A percentile compares a stretch with the other conserved stretches of the same genome.
phyloP scores from a whole-genome alignment of 2,113 vertebrate species.

The Arenaria interpres region DNA sequence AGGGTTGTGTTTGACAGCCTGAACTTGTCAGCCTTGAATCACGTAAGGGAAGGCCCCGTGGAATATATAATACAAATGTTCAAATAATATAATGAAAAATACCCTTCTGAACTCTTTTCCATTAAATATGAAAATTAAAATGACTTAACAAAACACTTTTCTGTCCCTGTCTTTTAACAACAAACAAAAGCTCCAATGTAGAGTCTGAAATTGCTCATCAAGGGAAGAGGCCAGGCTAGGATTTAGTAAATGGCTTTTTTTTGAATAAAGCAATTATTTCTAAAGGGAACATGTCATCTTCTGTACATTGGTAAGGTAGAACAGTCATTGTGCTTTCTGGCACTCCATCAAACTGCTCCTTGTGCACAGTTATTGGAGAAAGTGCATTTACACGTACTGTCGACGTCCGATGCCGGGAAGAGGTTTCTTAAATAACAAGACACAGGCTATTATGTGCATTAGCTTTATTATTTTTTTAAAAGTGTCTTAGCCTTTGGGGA shows the following conservation, averaged over 20 bases:
- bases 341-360: slow-evolving; percentile 52
- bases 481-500: slow-evolving; percentile 53
- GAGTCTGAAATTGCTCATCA: slow-evolving; percentile 73
- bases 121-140: slow-evolving; percentile 77
- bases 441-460: slow-evolving; percentile 29
- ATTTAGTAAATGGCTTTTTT: slow-evolving; percentile 62
- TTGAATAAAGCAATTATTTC: slow-evolving; percentile 72
- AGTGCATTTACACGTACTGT: slow-evolving; percentile 23
- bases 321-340: slow-evolving; percentile 64
- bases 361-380: slow-evolving; percentile 40
- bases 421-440: slow-evolving; percentile 55
- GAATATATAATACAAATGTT: slow-evolving; percentile 52
- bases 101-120: slow-evolving; percentile 65
- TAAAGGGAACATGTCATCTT: slow-evolving; percentile 71
- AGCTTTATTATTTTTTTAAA: slow-evolving; percentile 62
- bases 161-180: slow-evolving; percentile 56
- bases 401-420: slow-evolving; percentile 51
- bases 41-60: slow-evolving; percentile 3
- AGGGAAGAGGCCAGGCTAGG: slow-evolving; percentile 49
- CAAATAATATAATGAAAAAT: slow-evolving; percentile 62
- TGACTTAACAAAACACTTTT: slow-evolving; percentile 68
- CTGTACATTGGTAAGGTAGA: slow-evolving; percentile 56
- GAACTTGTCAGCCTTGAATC: slow-evolving; percentile 55
- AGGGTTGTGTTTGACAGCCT: slow-evolving; percentile 41
- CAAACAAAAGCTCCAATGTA: slow-evolving; percentile 67